Evolutionary conservation across 2,113 vertebrate species (phyloP).

Genomic region (Strix uralensis): DNA sequence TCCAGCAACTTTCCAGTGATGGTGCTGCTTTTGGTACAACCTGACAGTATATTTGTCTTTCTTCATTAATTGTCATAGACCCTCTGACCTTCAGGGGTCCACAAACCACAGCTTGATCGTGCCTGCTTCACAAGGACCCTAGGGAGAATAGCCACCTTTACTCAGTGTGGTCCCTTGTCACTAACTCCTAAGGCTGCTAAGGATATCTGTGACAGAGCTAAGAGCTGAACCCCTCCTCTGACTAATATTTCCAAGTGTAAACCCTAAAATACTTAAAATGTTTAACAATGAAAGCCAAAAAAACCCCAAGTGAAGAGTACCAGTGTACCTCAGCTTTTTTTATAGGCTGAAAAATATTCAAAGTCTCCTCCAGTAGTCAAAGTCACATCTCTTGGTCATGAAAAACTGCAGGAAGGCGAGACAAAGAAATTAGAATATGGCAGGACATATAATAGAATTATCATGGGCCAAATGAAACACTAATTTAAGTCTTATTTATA

Average conservation of each 20-base stretch:
- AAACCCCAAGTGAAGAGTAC: neutral
- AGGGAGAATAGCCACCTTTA: neutral
- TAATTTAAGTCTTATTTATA: constrained; percentile 37
- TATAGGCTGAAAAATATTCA: neutral
- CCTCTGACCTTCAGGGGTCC: neutral
- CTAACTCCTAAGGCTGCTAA: neutral
- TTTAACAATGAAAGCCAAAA: neutral
- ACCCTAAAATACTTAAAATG: neutral
- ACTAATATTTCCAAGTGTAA: neutral
- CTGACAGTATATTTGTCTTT: neutral
- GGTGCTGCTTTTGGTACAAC: neutral
- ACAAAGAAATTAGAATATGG: neutral
- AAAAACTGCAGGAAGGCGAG: neutral
- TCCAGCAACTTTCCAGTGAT: neutral
- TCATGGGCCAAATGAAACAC: constrained; percentile 1
- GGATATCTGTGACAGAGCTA: neutral
- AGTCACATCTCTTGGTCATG: neutral
- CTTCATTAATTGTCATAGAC: neutral
- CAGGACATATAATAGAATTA: constrained; percentile 6
- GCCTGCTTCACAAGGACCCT: neutral
- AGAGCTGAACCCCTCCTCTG: neutral
- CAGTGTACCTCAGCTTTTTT: neutral
- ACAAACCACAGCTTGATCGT: neutral
- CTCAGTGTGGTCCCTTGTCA: neutral
- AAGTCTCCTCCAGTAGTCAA: neutral